These are phyloP conservation scores for Ifrita kowaldi DNA, from an alignment of 2,113 vertebrate genomes.

Conservation along the genomic window DNA sequence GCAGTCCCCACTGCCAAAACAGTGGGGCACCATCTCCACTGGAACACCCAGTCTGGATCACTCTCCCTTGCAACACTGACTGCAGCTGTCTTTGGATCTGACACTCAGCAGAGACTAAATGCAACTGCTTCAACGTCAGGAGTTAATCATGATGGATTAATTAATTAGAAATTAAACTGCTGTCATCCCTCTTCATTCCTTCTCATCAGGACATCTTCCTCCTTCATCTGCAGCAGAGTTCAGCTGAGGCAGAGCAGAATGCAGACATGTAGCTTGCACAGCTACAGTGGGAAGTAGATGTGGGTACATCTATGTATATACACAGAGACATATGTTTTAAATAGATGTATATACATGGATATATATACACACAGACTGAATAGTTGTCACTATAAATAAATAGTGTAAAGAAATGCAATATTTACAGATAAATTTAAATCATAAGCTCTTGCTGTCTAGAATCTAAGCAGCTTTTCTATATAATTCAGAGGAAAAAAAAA, in stretches of 20 bases:
- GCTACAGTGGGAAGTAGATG: background rate
- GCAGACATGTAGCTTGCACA: background rate
- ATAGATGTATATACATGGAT: background rate
- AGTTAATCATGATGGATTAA: background rate
- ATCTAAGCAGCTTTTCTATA: background rate
- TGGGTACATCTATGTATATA: background rate
- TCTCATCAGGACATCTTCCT: background rate
- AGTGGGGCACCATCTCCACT: no score
- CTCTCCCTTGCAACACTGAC: background rate
- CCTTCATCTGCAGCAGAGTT: background rate
- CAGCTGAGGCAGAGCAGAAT: background rate
- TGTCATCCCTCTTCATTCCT: background rate
- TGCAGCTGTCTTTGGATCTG: background rate
- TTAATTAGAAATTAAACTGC: background rate
- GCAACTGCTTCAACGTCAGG: background rate
- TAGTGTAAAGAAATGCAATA: background rate
- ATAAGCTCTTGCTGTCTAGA: background rate
- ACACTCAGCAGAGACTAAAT: background rate
- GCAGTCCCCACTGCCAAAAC: background rate
- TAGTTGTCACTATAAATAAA: constrained; percentile 17
- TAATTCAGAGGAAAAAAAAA: background rate
- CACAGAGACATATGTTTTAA: background rate
- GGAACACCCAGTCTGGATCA: background rate
- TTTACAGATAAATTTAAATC: background rate
- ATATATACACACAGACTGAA: background rate